Evolutionary conservation across 2,113 vertebrate species (phyloP), one percentile per base, ranked within the genome.

Genomic region (Brachirus orientalis): DNA sequence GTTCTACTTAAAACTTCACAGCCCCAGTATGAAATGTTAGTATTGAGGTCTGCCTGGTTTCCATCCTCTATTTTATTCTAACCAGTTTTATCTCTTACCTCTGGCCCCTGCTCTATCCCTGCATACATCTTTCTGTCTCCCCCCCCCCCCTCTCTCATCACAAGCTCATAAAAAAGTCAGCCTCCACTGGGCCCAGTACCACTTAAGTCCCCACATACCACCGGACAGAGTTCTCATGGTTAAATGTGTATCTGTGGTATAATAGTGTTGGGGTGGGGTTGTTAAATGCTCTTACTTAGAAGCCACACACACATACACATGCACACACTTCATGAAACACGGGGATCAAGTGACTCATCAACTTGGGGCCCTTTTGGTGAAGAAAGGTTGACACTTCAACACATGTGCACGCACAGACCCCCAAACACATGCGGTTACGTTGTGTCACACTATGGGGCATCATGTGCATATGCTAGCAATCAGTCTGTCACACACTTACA

Each of bases 401-500:
- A 72, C 68, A 62, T 48, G 48, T 57, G 60, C 50, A 11, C 52
- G 8, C 58, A 48, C 63, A 17, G 12, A 40, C 8, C 8, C 16
- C n/a, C 54, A 75, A 63, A 63, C 53, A 71, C 62, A 41, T 7
- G 4, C 8, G 19, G 19, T 40, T 16, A 8, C 46, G 65, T 57
- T 58, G 45, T 57, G 41, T 37, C 65, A n/a, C 68, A 55, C 37
- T 13, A 28, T 28, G 28, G 28, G 22, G 51, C 41, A 50, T 58
- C 70, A 17, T 48, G 51, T 22, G 12, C 80, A 75, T 46, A 66
- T 72, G 71, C 57, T 43, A 64, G 51, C 53, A 69, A 78, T 80
- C 61, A 61, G 78, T 82, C 75, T 70, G 77, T 88, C 79, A 78
- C 70, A 75, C 57, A 61, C 71, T 72, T 58, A 18, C 79, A 78